These are phyloP conservation scores for Siderastrea radians DNA, from an alignment of 92 coral and sea anemone species.

Conservation along the genomic window DNA sequence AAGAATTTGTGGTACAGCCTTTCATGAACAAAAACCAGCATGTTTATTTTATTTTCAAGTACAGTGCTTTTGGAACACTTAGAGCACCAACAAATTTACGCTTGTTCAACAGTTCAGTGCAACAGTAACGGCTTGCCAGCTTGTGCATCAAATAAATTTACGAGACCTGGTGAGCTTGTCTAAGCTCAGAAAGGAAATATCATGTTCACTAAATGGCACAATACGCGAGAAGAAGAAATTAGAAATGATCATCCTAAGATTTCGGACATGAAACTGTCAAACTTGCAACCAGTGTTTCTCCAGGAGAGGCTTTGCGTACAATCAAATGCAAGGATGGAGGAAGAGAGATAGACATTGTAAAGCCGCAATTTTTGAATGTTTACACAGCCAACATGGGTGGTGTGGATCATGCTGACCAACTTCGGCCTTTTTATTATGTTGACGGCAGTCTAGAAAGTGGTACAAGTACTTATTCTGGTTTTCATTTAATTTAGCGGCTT, in stretches of 20 bases:
- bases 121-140: constrained; percentile 47
- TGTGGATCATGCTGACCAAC: too few relatives aligned
- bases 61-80: constrained; percentile 41
- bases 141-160: constrained; percentile 43
- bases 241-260: too few relatives aligned
- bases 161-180: constrained; percentile 46
- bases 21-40: constrained; percentile 42
- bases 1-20: constrained; percentile 39
- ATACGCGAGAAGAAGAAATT: constrained; percentile 66
- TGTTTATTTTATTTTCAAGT: constrained; percentile 48
- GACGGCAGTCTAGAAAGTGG: constrained; percentile 58
- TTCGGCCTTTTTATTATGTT: background rate
- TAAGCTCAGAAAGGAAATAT: constrained; percentile 39
- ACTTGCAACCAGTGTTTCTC: constrained; percentile 61
- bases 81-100: constrained; percentile 40
- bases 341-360: constrained; percentile 26
- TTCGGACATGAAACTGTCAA: too few relatives aligned
- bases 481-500: constrained; percentile 51
- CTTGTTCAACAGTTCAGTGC: constrained; percentile 60
- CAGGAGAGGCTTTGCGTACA: constrained; percentile 45
- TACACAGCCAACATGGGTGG: constrained; percentile 1
- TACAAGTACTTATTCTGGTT: constrained; percentile 73
- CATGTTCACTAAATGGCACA: constrained; percentile 67
- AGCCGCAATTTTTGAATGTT: constrained; percentile 32
- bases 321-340: constrained; percentile 30